Percentiles rank a stretch among this genome's conserved stretches.
Evolutionary conservation across 2,113 vertebrate species (phyloP).

Genomic region (Ictidomys tridecemlineatus): DNA sequence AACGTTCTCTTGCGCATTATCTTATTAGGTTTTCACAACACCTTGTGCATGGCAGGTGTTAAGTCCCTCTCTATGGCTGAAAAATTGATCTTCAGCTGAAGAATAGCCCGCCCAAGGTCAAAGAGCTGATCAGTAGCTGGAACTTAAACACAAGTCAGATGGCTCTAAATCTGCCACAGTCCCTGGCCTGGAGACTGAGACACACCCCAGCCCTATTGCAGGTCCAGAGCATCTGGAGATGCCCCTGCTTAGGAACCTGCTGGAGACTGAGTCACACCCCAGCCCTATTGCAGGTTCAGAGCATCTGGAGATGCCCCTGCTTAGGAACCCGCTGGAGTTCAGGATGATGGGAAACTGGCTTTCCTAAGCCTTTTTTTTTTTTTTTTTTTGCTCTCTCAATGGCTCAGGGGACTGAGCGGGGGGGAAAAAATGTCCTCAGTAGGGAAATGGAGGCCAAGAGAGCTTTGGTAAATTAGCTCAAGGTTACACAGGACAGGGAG

Average conservation of each 20-base stretch:
- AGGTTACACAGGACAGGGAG: not conserved
- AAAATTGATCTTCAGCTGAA: not conserved
- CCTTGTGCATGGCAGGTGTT: not conserved
- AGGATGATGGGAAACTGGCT: not conserved
- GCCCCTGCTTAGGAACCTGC: not conserved
- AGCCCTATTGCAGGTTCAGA: not conserved
- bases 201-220: not conserved
- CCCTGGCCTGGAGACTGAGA: not conserved
- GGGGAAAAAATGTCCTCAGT: not conserved
- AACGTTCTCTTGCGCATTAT: not conserved
- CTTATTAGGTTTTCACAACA: not conserved
- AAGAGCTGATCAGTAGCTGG: not conserved
- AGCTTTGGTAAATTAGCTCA: not conserved
- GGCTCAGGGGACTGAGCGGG: not conserved
- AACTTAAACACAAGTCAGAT: not conserved
- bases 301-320: not conserved
- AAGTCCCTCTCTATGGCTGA: not conserved
- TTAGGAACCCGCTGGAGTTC: not conserved
- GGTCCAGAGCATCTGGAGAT: not conserved
- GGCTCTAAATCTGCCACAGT: too few relatives aligned
- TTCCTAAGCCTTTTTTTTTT: not conserved
- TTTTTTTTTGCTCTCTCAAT: not conserved
- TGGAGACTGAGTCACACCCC: not conserved
- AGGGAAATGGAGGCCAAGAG: not conserved
- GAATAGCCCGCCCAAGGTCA: not conserved